Conservation (phyloP, 2,888 invertebrate genomes). For the Pristionchus maxplancki region DNA sequence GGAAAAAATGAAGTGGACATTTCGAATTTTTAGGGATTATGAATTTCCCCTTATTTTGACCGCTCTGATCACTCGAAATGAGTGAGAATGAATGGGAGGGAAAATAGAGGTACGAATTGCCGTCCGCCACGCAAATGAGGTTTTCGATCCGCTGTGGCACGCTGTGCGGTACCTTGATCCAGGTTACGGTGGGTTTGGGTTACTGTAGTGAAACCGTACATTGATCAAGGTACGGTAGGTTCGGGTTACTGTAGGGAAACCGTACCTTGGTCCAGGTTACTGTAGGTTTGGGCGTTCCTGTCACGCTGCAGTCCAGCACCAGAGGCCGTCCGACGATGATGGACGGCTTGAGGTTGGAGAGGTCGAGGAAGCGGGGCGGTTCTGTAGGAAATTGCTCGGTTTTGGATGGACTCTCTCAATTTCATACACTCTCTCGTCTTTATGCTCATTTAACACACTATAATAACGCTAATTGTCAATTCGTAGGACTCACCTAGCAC, state of each 20-base stretch:
- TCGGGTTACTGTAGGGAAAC: neutral
- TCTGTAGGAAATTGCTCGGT: constrained; percentile 77
- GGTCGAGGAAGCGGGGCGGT: constrained; percentile 78
- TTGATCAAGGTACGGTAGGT: neutral
- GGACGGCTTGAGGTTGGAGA: constrained; percentile 70
- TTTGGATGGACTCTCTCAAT: neutral
- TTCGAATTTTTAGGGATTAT: too few species aligned
- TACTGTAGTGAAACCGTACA: neutral
- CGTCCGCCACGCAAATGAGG: too few species aligned
- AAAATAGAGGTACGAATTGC: too few species aligned
- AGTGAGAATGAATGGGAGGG: too few species aligned
- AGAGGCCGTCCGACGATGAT: constrained; percentile 81
- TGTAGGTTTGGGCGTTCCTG: constrained; percentile 81
- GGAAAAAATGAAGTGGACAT: too few species aligned
- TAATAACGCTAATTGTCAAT: neutral
- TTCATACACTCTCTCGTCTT: neutral
- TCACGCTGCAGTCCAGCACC: constrained; percentile 81
- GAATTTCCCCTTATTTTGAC: too few species aligned
- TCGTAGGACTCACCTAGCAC: constrained; percentile 82
- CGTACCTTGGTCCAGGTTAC: constrained; percentile 81
- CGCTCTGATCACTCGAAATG: too few species aligned
- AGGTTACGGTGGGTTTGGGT: neutral
- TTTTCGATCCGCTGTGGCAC: neutral
- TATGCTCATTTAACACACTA: neutral
- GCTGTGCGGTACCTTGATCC: neutral